phyloP scores from a whole-genome alignment of 1,140 invertebrate genomes.

The Papilio helenus region DNA sequence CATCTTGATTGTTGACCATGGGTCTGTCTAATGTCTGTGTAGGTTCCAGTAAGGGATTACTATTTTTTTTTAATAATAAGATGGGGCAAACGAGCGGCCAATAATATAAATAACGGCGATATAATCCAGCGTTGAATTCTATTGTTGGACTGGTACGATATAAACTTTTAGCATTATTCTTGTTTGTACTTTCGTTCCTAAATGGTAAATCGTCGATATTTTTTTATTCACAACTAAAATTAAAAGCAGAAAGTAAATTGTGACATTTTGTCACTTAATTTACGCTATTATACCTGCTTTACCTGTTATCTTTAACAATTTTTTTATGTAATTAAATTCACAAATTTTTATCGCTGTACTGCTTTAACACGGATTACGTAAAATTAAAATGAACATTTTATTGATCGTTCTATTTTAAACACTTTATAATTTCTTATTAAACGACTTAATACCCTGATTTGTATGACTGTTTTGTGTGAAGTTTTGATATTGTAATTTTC shows the following conservation, averaged over 20 bases:
- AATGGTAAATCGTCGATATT: background rate
- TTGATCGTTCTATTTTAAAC: background rate
- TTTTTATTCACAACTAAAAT: conserved; percentile 1
- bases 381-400: conserved; percentile 11
- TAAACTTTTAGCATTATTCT: background rate
- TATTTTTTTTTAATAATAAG: too few relatives aligned
- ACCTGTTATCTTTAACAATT: background rate
- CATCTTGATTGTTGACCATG: too few relatives aligned
- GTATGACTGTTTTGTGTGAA: background rate
- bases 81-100: too few relatives aligned
- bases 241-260: background rate
- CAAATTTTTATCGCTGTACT: background rate
- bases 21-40: too few relatives aligned
- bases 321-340: conserved; percentile 3
- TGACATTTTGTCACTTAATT: background rate
- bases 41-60: too few relatives aligned
- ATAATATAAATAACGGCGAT: too few relatives aligned
- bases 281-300: conserved; percentile 1
- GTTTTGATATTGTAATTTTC: background rate
- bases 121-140: too few relatives aligned
- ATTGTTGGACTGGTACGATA: too few relatives aligned
- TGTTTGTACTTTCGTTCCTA: background rate
- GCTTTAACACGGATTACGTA: background rate
- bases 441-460: background rate
- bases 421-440: background rate